phyloP scores from a whole-genome alignment of 2,888 invertebrate genomes.

The Cephonodes hylas region DNA sequence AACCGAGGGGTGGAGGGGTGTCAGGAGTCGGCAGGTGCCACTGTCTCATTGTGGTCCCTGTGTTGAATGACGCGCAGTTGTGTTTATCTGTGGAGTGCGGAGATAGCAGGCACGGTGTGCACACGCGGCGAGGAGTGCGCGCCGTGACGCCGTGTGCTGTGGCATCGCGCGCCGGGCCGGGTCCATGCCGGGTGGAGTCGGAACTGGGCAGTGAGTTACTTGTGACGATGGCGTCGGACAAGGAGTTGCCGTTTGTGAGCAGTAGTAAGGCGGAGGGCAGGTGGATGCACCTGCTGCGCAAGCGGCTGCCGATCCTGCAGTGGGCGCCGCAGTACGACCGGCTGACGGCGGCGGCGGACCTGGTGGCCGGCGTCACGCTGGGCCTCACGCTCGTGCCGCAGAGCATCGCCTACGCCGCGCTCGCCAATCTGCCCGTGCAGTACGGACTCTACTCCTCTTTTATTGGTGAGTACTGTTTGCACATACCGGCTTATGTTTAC shows the following conservation, averaged over 20 bases:
- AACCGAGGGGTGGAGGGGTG: too few species aligned
- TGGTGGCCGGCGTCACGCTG: slow-evolving; percentile 93
- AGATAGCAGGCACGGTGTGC: not conserved
- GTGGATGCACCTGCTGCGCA: slow-evolving; percentile 35
- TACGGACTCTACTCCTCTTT: slow-evolving; percentile 96
- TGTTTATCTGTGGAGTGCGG: not conserved
- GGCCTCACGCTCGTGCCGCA: slow-evolving; percentile 96
- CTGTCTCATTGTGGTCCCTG: not conserved
- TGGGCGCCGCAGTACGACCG: slow-evolving; percentile 87
- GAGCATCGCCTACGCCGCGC: slow-evolving; percentile 93
- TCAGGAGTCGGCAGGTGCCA: not conserved
- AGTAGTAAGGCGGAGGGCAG: slow-evolving; percentile 21
- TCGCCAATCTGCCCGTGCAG: slow-evolving; percentile 92
- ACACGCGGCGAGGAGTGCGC: not conserved
- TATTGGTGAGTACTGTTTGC: slow-evolving; percentile 80
- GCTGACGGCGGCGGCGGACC: slow-evolving; percentile 86
- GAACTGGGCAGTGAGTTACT: not conserved
- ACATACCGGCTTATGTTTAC: not conserved
- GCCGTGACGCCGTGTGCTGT: not conserved
- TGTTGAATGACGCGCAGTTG: not conserved
- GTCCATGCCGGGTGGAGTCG: not conserved
- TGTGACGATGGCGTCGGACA: slow-evolving; percentile 36
- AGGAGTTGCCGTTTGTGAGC: slow-evolving; percentile 31
- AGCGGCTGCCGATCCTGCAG: slow-evolving; percentile 76
- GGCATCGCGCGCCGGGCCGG: not conserved